phyloP scores from a whole-genome alignment of 2,797 vertebrate species.

The Pseudomugil gertrudae region DNA sequence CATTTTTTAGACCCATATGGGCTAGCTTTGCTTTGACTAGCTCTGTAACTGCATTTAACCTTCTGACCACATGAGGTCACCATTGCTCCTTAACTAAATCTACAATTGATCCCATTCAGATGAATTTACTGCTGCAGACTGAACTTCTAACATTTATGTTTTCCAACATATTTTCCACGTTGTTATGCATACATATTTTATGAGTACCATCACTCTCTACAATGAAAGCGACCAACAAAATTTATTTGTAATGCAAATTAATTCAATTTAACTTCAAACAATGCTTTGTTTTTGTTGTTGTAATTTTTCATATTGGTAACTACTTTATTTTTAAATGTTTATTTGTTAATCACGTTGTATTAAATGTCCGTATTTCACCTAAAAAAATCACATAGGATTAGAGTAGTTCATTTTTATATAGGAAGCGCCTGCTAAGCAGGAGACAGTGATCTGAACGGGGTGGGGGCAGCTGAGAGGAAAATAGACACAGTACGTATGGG shows the following conservation, averaged over 20 bases:
- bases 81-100: slow-evolving; percentile 1
- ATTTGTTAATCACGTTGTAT: neutral
- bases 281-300: neutral
- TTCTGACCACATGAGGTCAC: slow-evolving; percentile 38
- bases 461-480: slow-evolving; percentile 48
- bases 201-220: neutral
- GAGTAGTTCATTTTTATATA: slow-evolving; percentile 33
- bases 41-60: neutral
- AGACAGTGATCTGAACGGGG: slow-evolving; percentile 41
- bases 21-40: too few relatives aligned
- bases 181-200: neutral
- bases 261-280: neutral
- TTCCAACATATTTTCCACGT: neutral
- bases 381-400: slow-evolving; percentile 24
- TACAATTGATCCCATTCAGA: too few relatives aligned
- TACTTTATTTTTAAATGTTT: neutral
- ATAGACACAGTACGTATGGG: slow-evolving; percentile 44
- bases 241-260: neutral
- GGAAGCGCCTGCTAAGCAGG: slow-evolving; percentile 40
- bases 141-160: neutral
- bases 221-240: neutral
- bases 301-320: neutral
- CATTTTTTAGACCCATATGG: too few relatives aligned
- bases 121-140: neutral
- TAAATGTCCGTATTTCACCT: neutral